These are phyloP conservation scores for Eublepharis macularius DNA, from an alignment of 2,113 vertebrate genomes.

Conservation along the genomic window DNA sequence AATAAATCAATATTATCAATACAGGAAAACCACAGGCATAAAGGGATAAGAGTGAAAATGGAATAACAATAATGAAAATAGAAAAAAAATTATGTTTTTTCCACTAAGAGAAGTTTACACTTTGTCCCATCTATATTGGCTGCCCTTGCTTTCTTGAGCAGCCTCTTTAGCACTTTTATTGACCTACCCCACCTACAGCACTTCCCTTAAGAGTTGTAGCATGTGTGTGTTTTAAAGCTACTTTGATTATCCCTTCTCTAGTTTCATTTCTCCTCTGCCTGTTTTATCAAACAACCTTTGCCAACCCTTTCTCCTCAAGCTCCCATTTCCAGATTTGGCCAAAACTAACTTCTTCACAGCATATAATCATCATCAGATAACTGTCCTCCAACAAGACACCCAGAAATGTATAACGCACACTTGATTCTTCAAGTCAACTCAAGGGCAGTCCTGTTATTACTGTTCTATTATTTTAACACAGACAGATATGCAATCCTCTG, in stretches of 20 bases:
- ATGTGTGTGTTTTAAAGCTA: not conserved
- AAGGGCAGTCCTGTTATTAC: not conserved
- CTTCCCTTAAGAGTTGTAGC: not conserved
- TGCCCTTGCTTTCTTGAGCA: not conserved
- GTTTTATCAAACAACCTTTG: not conserved
- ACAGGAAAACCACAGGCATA: too few relatives aligned
- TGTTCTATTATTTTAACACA: not conserved
- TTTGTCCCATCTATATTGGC: not conserved
- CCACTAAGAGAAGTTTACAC: too few relatives aligned
- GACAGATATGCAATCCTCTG: not conserved
- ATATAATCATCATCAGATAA: not conserved
- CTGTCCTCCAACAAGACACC: not conserved
- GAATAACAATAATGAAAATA: too few relatives aligned
- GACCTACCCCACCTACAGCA: not conserved
- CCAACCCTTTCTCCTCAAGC: not conserved
- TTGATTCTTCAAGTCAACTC: not conserved
- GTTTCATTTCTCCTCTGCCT: not conserved
- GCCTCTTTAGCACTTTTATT: not conserved
- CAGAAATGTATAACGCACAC: not conserved
- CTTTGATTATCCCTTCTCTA: not conserved
- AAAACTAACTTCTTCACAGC: not conserved
- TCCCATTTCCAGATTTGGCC: not conserved
- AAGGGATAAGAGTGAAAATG: too few relatives aligned
- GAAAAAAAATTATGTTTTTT: too few relatives aligned
- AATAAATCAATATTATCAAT: too few relatives aligned